Evolutionary conservation across 2,888 invertebrate species (phyloP).

Genomic region (Tetropium fuscum): DNA sequence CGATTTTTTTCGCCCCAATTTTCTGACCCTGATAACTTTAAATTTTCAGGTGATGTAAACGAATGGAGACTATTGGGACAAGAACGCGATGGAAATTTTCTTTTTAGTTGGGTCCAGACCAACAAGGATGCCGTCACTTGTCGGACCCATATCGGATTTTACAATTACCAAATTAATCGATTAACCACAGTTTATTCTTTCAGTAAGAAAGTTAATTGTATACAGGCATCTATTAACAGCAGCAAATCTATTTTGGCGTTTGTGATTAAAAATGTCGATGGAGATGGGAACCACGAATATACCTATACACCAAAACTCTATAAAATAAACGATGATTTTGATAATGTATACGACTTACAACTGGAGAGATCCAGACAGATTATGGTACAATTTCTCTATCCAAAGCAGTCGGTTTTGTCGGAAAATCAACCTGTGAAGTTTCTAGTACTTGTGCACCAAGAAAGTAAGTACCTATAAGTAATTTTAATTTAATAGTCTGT

Average conservation of each 20-base stretch:
- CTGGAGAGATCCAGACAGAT: conserved; percentile 77
- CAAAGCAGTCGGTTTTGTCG: conserved; percentile 64
- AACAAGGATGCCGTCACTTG: conserved; percentile 32
- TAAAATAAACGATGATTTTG: conserved; percentile 67
- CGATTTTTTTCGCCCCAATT: too few species aligned
- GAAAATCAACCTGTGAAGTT: conserved; percentile 72
- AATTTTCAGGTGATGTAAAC: conserved; percentile 71
- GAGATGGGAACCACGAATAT: conserved; percentile 45
- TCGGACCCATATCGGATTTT: conserved; percentile 70
- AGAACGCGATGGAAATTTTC: conserved; percentile 80
- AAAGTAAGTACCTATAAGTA: conserved; percentile 68
- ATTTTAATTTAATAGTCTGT: not conserved
- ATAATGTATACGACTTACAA: conserved; percentile 64
- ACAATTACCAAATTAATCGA: conserved; percentile 71
- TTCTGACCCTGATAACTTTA: too few species aligned
- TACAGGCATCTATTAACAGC: conserved; percentile 84
- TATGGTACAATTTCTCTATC: conserved; percentile 83
- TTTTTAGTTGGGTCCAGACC: conserved; percentile 74
- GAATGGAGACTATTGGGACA: conserved; percentile 87
- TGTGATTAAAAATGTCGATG: conserved; percentile 71
- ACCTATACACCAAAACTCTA: conserved; percentile 76
- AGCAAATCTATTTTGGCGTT: conserved; percentile 72
- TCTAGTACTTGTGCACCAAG: conserved; percentile 80
- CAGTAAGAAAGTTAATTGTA: conserved; percentile 73
- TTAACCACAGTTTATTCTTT: conserved; percentile 75